These are phyloP conservation scores for Choreutis nemorana DNA, from an alignment of 2,888 invertebrate species.

Conservation along the genomic window DNA sequence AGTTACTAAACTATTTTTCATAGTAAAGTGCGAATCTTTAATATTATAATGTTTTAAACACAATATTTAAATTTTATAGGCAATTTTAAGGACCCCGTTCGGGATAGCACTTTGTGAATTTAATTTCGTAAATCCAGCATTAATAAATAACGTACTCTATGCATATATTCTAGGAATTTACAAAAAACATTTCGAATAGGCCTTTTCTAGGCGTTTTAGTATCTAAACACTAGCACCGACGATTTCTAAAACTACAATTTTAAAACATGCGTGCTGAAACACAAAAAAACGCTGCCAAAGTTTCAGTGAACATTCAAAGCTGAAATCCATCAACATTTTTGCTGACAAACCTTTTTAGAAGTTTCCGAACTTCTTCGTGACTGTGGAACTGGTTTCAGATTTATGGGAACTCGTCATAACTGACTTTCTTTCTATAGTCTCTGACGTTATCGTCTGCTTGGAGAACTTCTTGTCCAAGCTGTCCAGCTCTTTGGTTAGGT, in stretches of 20 bases:
- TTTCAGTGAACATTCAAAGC: constrained; percentile 4
- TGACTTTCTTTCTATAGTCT: constrained; percentile 73
- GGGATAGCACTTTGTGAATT: constrained; percentile 43
- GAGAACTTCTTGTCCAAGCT: constrained; percentile 71
- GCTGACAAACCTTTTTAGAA: constrained; percentile 34
- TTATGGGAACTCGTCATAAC: constrained; percentile 71
- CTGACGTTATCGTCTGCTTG: constrained; percentile 73
- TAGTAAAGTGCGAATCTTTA: constrained; percentile 13
- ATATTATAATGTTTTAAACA: constrained; percentile 9
- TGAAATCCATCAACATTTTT: constrained; percentile 8
- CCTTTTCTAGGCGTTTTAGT: constrained; percentile 4
- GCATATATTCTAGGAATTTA: neutral
- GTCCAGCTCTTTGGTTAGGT: constrained; percentile 57
- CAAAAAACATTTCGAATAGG: constrained; percentile 1
- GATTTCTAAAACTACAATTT: constrained; percentile 6
- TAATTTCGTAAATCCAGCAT: constrained; percentile 10
- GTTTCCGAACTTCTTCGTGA: constrained; percentile 64
- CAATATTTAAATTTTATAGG: constrained; percentile 18
- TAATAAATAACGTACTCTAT: constrained; percentile 6
- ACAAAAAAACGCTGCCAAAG: neutral
- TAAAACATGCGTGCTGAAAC: constrained; percentile 1
- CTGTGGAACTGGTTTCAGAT: constrained; percentile 63
- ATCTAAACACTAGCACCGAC: constrained; percentile 5
- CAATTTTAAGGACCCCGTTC: constrained; percentile 27
- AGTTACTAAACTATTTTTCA: constrained; percentile 1